These are phyloP conservation scores for Peromyscus nudipes DNA, from an alignment of 2,797 vertebrate species.

Conservation along the genomic window DNA sequence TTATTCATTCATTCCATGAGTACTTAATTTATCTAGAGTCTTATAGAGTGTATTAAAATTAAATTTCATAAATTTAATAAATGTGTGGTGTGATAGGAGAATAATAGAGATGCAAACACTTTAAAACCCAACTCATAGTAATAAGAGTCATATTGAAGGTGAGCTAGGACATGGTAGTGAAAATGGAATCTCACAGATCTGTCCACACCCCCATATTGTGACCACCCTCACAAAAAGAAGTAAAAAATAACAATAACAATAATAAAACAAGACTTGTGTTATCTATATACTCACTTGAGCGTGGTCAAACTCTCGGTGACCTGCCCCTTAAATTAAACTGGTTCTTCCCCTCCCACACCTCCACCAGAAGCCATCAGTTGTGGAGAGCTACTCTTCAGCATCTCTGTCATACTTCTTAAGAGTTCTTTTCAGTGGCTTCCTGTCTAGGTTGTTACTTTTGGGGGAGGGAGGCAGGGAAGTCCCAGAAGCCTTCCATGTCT, in stretches of 20 bases:
- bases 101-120: background rate
- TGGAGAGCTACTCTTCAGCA: background rate
- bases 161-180: background rate
- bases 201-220: background rate
- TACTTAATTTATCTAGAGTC: background rate
- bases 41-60: background rate
- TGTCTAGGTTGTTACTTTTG: background rate
- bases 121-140: background rate
- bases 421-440: background rate
- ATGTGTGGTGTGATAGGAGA: background rate
- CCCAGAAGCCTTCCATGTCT: background rate
- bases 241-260: background rate
- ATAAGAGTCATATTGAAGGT: background rate
- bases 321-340: background rate
- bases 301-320: background rate
- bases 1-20: constrained; percentile 26
- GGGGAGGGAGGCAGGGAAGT: accelerated
- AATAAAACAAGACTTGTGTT: background rate
- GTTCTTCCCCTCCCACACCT: background rate
- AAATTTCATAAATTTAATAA: constrained; percentile 39
- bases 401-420: background rate
- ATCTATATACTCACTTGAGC: background rate
- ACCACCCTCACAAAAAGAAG: background rate
- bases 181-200: background rate
- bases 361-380: background rate